Conservation (phyloP, 35 echinoderm and acorn worm genomes). For the Strongylocentrotus purpuratus region DNA sequence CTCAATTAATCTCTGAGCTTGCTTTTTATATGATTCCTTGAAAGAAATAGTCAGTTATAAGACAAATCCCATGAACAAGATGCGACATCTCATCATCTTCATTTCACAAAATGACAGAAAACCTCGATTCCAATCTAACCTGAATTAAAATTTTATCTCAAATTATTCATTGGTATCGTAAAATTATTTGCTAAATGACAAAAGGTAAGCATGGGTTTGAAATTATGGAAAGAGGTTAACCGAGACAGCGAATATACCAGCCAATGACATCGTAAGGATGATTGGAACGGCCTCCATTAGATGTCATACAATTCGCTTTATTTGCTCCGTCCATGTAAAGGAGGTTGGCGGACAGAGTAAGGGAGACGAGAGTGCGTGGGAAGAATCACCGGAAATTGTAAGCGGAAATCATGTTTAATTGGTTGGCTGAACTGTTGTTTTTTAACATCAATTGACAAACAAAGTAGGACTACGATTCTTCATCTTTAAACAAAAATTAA, state of each 20-base stretch:
- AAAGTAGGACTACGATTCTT: too few species aligned
- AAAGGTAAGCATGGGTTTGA: background rate
- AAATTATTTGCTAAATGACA: background rate
- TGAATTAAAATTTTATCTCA: background rate
- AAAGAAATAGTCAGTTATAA: too few species aligned
- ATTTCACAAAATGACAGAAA: background rate
- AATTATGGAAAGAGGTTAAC: conserved; percentile 11
- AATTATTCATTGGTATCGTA: background rate
- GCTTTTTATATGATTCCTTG: too few species aligned
- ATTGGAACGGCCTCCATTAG: background rate
- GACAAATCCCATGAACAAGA: too few species aligned
- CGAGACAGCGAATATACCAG: background rate
- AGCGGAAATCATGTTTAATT: too few species aligned
- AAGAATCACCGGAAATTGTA: background rate
- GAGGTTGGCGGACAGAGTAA: background rate
- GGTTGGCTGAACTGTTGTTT: too few species aligned
- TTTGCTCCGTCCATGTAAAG: background rate
- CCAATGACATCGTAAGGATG: background rate
- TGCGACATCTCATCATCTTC: background rate
- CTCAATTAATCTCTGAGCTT: too few species aligned
- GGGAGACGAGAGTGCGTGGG: background rate
- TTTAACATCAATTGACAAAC: too few species aligned
- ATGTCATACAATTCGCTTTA: background rate
- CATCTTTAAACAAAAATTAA: too few species aligned
- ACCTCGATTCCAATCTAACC: background rate